Percentiles rank a stretch among this genome's conserved stretches.
Conservation (phyloP, 2,888 invertebrate genomes). For the Thysanoteuthis rhombus region DNA sequence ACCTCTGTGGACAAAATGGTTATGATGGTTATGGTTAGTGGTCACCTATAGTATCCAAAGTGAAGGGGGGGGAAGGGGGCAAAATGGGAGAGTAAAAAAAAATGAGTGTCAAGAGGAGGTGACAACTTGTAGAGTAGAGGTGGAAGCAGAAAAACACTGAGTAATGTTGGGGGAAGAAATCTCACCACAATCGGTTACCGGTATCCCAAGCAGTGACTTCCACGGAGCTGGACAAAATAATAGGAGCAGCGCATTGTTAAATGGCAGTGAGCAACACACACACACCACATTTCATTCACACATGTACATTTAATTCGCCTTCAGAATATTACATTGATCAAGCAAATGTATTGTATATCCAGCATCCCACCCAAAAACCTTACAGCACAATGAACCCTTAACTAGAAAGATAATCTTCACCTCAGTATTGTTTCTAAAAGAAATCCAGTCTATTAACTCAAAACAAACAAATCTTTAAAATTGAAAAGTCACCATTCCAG, state of each 20-base stretch:
- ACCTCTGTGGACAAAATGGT: not conserved
- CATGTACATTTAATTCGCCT: not conserved
- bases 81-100: not conserved
- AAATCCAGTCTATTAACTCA: not conserved
- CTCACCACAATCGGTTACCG: conserved; percentile 34
- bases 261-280: not conserved
- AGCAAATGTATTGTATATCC: not conserved
- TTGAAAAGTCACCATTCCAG: not conserved
- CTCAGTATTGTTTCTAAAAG: not conserved
- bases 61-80: not conserved
- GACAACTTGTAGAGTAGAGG: conserved; percentile 16
- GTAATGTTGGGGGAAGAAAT: conserved; percentile 27
- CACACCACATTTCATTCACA: not conserved
- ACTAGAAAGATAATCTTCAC: too few relatives aligned
- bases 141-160: not conserved
- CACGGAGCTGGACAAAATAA: conserved; percentile 40
- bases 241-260: not conserved
- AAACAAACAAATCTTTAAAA: not conserved
- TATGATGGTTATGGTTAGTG: conserved; percentile 21
- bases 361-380: not conserved
- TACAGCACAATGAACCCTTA: not conserved
- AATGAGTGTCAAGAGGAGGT: not conserved
- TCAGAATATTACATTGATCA: not conserved
- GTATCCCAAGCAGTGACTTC: conserved; percentile 43
- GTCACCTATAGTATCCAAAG: not conserved